A percentile compares a stretch with the other conserved stretches of the same genome.
Evolutionary conservation across 2,797 vertebrate genomes (phyloP).

Genomic region (Semaprochilodus insignis): DNA sequence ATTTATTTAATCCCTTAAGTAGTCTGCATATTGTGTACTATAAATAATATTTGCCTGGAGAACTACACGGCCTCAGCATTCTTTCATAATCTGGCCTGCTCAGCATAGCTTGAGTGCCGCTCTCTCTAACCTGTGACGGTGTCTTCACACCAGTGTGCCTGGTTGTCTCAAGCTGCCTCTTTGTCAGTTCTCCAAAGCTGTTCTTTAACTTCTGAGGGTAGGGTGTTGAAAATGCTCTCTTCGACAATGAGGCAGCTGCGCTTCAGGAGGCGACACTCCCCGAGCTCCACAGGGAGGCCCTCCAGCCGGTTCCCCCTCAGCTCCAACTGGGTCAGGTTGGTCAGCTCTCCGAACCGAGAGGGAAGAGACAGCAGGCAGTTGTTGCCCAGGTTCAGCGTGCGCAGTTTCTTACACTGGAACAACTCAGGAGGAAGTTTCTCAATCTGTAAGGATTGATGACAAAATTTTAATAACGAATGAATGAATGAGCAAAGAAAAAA

Average conservation of each 20-base stretch:
- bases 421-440: slow-evolving; percentile 94
- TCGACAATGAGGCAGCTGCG: slow-evolving; percentile 93
- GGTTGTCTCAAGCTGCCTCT: slow-evolving; percentile 85
- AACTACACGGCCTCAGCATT: neutral
- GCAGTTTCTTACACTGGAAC: slow-evolving; percentile 97
- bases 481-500: no score
- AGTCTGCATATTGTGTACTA: neutral
- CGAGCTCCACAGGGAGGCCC: slow-evolving; percentile 95
- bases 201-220: slow-evolving; percentile 95
- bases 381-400: slow-evolving; percentile 94
- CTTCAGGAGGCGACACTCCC: slow-evolving; percentile 92
- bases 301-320: slow-evolving; percentile 95
- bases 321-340: slow-evolving; percentile 91
- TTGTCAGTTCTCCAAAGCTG: slow-evolving; percentile 94
- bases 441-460: slow-evolving; percentile 77
- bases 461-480: neutral
- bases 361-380: slow-evolving; percentile 93
- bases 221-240: slow-evolving; percentile 94
- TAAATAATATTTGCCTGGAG: neutral
- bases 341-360: slow-evolving; percentile 95
- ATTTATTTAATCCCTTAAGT: neutral
- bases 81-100: neutral
- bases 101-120: neutral
- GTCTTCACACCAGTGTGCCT: neutral
- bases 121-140: neutral